Conservation (phyloP, 2,113 vertebrate genomes). For the Pionites leucogaster region DNA sequence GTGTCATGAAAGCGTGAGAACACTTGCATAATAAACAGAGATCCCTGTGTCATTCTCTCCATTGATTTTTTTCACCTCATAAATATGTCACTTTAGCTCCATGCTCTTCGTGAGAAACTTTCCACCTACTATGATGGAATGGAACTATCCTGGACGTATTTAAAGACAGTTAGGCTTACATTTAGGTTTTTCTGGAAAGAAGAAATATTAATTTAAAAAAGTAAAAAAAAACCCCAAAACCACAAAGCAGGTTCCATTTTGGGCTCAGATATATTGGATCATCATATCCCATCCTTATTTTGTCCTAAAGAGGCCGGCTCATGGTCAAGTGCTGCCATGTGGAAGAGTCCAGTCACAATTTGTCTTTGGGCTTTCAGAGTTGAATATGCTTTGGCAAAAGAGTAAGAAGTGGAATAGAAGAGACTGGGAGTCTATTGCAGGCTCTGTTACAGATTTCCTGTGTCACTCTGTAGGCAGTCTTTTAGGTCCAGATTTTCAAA, state of each 20-base stretch:
- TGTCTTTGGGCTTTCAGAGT: background rate
- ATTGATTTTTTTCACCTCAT: constrained; percentile 69
- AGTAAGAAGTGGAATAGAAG: background rate
- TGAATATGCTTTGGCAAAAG: background rate
- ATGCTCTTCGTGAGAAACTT: constrained; percentile 45
- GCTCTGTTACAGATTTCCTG: background rate
- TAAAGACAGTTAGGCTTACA: background rate
- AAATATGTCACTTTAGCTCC: constrained; percentile 68
- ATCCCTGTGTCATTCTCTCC: constrained; percentile 41
- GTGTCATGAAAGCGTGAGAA: constrained; percentile 37
- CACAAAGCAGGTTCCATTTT: background rate
- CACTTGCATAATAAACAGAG: constrained; percentile 43
- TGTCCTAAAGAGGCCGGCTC: background rate
- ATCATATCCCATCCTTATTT: background rate
- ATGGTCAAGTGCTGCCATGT: background rate
- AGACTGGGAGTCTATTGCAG: background rate
- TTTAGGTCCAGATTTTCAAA: background rate
- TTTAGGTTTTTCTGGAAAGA: background rate
- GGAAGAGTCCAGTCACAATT: background rate
- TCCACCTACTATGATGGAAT: constrained; percentile 32
- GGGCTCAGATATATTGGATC: background rate
- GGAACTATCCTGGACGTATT: background rate
- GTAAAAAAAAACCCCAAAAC: background rate
- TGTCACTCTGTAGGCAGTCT: background rate
- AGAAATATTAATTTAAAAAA: background rate